A percentile compares a stretch with the other conserved stretches of the same genome.
phyloP scores from a whole-genome alignment of 2,113 vertebrate genomes.

The Gobio gobio region DNA sequence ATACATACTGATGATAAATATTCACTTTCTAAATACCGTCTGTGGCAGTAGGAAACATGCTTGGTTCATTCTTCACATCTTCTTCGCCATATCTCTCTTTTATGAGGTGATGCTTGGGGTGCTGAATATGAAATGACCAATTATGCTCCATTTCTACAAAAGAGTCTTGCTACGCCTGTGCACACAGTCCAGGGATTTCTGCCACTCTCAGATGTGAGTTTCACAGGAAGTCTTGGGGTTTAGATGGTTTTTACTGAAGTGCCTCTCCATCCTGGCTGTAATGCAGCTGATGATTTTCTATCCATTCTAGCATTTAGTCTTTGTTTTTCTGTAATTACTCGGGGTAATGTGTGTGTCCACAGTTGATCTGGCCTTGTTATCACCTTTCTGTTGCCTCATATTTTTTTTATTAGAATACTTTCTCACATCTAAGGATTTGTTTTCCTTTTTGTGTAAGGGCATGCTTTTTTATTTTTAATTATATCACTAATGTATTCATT shows the following conservation, averaged over 20 bases:
- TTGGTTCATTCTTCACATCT: slow-evolving; percentile 3
- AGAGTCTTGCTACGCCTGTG: background rate
- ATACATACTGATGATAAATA: background rate
- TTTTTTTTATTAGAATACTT: too few species aligned
- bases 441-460: background rate
- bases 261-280: background rate
- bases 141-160: slow-evolving; percentile 26
- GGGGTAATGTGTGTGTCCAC: background rate
- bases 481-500: background rate
- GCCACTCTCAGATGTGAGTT: slow-evolving; percentile 6
- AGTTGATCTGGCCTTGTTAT: background rate
- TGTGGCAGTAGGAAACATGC: background rate
- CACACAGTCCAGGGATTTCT: slow-evolving; percentile 26
- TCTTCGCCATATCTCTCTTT: slow-evolving; percentile 14
- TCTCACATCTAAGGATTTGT: too few species aligned
- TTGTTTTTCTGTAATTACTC: background rate
- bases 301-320: background rate
- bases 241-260: background rate
- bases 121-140: slow-evolving; percentile 24
- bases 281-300: background rate
- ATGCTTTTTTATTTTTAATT: background rate
- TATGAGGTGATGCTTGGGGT: background rate
- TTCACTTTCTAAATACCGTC: background rate
- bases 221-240: background rate
- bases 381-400: background rate